Percentiles rank a stretch among this genome's conserved stretches.
Conservation (phyloP, 53 echinoderm and acorn worm genomes). For the Crossaster papposus region DNA sequence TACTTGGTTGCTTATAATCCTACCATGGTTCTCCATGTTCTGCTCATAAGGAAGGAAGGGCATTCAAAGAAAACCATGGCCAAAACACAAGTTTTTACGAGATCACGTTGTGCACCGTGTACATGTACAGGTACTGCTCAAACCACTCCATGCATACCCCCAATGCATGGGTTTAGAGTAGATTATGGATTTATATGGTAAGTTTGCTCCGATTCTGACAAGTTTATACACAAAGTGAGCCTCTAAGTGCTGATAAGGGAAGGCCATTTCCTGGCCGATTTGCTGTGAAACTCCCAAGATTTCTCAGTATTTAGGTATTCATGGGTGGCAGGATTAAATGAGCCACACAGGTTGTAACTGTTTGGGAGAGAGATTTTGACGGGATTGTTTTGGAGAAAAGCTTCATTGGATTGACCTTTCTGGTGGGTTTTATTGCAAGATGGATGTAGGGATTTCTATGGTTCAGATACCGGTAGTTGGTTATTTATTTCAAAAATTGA, state of each 20-base stretch:
- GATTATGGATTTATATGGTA: conserved; percentile 53
- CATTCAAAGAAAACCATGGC: not conserved
- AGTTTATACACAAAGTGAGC: conserved; percentile 52
- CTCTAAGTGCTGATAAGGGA: conserved; percentile 56
- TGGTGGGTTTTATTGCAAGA: not conserved
- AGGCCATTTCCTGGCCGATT: conserved; percentile 11
- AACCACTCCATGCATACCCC: not conserved
- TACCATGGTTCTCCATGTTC: no score
- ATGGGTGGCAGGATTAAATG: not conserved
- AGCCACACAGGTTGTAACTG: not conserved
- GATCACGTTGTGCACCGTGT: not conserved
- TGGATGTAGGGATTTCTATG: not conserved
- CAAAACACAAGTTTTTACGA: not conserved
- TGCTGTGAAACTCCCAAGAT: conserved; percentile 12
- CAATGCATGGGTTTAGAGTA: conserved; percentile 37
- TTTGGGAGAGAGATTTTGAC: not conserved
- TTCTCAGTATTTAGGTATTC: not conserved
- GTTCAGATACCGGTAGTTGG: not conserved
- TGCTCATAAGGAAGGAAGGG: no score
- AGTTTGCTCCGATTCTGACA: conserved; percentile 54
- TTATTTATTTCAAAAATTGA: not conserved
- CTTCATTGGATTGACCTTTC: not conserved
- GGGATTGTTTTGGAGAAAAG: not conserved
- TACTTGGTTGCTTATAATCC: no score
- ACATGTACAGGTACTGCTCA: no score